Evolutionary conservation across 1,140 invertebrate species (phyloP), one percentile per base, ranked within the genome.

Genomic region (Popillia japonica): DNA sequence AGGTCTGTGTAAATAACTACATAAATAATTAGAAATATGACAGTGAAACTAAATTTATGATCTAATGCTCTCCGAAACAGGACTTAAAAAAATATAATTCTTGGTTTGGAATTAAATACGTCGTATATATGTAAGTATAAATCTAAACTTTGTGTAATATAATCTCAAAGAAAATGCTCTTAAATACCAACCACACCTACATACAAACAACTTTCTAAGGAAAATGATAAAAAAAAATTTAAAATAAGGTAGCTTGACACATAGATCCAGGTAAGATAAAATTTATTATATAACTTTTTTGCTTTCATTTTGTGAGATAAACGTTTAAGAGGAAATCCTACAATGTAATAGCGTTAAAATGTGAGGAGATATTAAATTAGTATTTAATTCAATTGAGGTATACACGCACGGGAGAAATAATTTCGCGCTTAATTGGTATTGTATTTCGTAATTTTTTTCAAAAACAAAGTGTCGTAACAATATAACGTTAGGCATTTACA

Each of bases 201-300:
- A 68, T 27, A 27, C 20, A 68, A 68, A 27, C 61, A 68, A 68
- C 61, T 68, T 68, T 68, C 61, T 68, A 68, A 68, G 11, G 22
- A 68, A 68, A 68, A 68, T 27, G 22, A 8, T 68, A 27, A 7
- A 55, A 55, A 64, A 23, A 34, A 10, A 3, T 34, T 27, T 68
- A 34, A 68, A 68, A 68, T 68, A 68, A 27, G 61, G 4, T 17
- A 48, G 0, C 8, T 68, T 68, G 9, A 68, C 11, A 17, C 48
- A 55, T 23, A 68, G 22, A 27, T 68, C 22, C 9, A 68, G 8
- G 61, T 23, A 17, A 68, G 22, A 68, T 34, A 27, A 9, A 68
- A 34, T 55, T 68, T 68, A 68, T 68, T 68, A 27, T 20, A 27
- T 68, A 68, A 68, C 3, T 68, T 68, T 68, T 68, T 27, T 34